A percentile compares a stretch with the other conserved stretches of the same genome.
phyloP scores from a whole-genome alignment of 2,888 invertebrate species.

The Agonopterix alstromeriana region DNA sequence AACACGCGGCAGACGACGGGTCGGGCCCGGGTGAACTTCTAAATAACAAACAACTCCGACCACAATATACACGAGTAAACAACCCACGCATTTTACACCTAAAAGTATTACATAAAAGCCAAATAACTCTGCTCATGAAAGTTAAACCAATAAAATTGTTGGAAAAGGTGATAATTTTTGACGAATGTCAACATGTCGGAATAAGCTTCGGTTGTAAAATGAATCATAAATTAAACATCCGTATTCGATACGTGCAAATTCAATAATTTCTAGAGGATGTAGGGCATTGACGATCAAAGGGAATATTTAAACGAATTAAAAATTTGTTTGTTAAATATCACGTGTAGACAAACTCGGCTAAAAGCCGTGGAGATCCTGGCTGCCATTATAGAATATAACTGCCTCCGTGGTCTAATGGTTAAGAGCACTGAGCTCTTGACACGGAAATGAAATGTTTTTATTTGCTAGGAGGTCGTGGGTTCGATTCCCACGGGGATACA shows the following conservation, averaged over 20 bases:
- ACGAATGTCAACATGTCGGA: background rate
- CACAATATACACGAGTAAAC: background rate
- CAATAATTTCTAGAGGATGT: background rate
- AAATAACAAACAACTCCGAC: constrained; percentile 17
- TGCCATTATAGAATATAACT: too few relatives aligned
- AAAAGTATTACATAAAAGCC: too few relatives aligned
- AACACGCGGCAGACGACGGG: constrained; percentile 13
- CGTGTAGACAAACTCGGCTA: too few relatives aligned
- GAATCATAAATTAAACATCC: background rate
- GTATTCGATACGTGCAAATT: background rate
- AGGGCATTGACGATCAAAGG: background rate
- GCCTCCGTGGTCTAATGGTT: too few relatives aligned
- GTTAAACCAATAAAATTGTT: background rate
- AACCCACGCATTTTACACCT: background rate
- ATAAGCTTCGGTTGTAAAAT: background rate
- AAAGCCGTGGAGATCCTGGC: too few relatives aligned
- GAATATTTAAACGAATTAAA: too few relatives aligned
- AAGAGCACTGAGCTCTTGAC: too few relatives aligned
- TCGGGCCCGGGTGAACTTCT: constrained; percentile 12
- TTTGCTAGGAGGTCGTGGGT: too few relatives aligned
- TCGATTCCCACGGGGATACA: too few relatives aligned
- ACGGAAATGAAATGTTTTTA: too few relatives aligned
- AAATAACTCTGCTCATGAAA: too few relatives aligned
- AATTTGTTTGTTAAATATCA: too few relatives aligned
- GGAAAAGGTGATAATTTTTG: background rate